phyloP scores from a whole-genome alignment of 1,140 invertebrate species.

The Magallana gigas region DNA sequence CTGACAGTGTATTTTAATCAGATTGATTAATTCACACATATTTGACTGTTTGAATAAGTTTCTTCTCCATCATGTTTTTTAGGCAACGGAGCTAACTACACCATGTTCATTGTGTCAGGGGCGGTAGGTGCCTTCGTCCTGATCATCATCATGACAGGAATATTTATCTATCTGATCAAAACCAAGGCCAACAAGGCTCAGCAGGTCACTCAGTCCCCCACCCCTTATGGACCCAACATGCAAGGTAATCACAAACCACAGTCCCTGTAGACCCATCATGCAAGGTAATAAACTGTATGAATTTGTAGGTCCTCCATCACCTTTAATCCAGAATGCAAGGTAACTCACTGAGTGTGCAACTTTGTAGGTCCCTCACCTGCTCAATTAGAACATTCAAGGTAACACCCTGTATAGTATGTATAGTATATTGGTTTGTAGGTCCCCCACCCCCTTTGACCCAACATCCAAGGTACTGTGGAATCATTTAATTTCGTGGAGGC shows the following conservation, averaged over 20 bases:
- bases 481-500: too few species aligned
- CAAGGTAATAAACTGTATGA: background rate
- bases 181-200: constrained; percentile 30
- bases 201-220: constrained; percentile 20
- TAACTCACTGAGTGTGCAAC: too few species aligned
- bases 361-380: background rate
- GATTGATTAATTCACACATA: too few species aligned
- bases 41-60: too few species aligned
- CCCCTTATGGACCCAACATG: constrained; percentile 37
- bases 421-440: background rate
- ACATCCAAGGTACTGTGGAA: background rate
- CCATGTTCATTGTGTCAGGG: constrained; percentile 18
- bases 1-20: too few species aligned
- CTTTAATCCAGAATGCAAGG: background rate
- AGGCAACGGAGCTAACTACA: constrained; percentile 16
- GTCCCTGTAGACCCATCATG: background rate
- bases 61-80: background rate
- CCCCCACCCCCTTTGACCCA: background rate
- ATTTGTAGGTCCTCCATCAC: background rate
- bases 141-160: constrained; percentile 14
- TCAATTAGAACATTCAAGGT: background rate
- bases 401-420: background rate
- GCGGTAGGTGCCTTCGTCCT: constrained; percentile 31
- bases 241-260: constrained; percentile 4
- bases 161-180: constrained; percentile 24